Base-by-base conservation (phyloP, 2,113 vertebrate genomes). In the Antechinus flavipes region DNA sequence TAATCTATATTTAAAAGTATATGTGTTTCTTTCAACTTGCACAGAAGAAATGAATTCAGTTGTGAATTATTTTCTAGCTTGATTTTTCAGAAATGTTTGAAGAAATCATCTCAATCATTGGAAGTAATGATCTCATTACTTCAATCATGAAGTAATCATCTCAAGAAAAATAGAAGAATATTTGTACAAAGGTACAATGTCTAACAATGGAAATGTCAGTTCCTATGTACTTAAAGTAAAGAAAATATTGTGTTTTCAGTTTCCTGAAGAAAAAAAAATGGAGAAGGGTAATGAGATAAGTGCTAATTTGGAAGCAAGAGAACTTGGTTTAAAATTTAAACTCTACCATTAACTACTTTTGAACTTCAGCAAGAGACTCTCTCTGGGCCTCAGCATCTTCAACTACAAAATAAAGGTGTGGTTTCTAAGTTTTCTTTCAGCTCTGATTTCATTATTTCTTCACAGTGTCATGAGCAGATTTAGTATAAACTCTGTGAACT, bases 81-180 rank as follows among this genome's bases (percentile, higher is more conserved):
- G 46, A 76, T 24, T 91, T 90, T 94, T 89, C 7, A 46, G 49
- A 92, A 94, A 84, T 92, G 12, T 95, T 93, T 92, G 91, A 95
- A 95, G n/a, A 55, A 55, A 89, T 6, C 30, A 89, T 95, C 47
- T 94, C 49, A 49, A 7, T 49, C 49, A 49, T 49, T 49, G 49
- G 49, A 49, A 8, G 49, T 49, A 49, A 49, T 49, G 49, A 49
- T 49, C 49, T 49, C 6, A 49, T 49, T 49, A 49, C 49, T 49
- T 49, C 49, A 49, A 49, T 49, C 49, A 49, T 49, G 49, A 49
- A 49, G 4, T 46, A 54, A 54, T 90, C 54, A 96, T 46, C 35
- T 93, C 76, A 94, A 94, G n/a, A 94, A 94, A 92, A 24, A 91
- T 47, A 42, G 96, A 91, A 91, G 94, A 22, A 61, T 68, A 12